Percentiles rank a stretch among this genome's conserved stretches.
phyloP scores from a whole-genome alignment of 2,797 vertebrate genomes.

The Schizopygopsis malacanthus region DNA sequence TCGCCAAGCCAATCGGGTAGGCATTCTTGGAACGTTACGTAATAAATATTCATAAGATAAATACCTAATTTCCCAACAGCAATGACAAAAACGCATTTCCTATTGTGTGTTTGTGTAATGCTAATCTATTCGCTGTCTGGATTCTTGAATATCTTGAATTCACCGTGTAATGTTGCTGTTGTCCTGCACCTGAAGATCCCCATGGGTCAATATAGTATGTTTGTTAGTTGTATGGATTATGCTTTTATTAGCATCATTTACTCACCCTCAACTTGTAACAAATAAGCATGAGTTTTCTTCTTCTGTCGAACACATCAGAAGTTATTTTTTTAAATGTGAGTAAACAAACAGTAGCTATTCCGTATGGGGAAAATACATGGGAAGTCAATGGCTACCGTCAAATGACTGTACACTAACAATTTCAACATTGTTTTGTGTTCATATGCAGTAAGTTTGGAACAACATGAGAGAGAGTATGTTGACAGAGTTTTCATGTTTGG shows the following conservation, averaged over 20 bases:
- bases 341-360: neutral
- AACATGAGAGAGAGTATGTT: neutral
- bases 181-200: neutral
- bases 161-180: neutral
- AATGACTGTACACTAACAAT: neutral
- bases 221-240: neutral
- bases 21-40: neutral
- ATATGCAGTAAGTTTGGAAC: neutral
- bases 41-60: constrained; percentile 36
- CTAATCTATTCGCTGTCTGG: neutral
- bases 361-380: neutral
- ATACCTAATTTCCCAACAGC: neutral
- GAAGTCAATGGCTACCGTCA: neutral
- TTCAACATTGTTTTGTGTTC: neutral
- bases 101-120: neutral
- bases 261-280: neutral
- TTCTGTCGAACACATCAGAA: neutral
- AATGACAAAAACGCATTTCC: neutral
- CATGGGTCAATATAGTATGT: neutral
- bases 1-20: neutral
- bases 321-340: neutral
- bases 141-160: neutral
- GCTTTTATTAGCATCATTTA: neutral
- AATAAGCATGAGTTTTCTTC: neutral
- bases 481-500: neutral